phyloP scores from a whole-genome alignment of 2,113 vertebrate genomes.

The Nyctereutes procyonoides region DNA sequence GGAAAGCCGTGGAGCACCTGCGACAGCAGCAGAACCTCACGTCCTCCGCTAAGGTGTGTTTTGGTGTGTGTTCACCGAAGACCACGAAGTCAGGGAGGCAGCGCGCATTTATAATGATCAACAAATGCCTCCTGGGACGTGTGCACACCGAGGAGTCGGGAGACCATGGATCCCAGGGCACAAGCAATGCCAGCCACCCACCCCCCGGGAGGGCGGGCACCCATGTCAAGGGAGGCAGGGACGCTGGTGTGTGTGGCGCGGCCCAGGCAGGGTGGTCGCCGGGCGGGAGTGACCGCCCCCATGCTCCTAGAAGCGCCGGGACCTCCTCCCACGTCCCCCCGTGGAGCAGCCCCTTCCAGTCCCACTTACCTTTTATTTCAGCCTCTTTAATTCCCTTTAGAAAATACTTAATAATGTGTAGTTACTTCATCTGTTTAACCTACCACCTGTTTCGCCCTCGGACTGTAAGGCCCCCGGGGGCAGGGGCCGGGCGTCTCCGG shows the following conservation, averaged over 20 bases:
- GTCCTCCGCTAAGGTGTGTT: slow-evolving; percentile 10
- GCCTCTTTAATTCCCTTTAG: neutral
- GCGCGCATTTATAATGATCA: neutral
- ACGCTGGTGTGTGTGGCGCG: rapidly evolving
- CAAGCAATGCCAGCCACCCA: rapidly evolving
- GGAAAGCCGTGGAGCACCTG: rapidly evolving
- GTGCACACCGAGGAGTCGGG: neutral
- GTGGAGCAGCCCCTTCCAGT: neutral
- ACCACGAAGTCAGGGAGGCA: neutral
- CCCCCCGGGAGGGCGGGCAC: neutral
- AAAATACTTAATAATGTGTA: neutral
- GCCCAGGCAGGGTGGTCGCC: too few relatives aligned
- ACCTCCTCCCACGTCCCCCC: neutral
- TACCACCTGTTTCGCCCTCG: neutral
- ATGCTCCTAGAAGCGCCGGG: rapidly evolving
- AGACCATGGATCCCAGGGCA: neutral
- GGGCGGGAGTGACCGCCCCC: neutral
- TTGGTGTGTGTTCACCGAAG: slow-evolving; percentile 27
- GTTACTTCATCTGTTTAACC: neutral
- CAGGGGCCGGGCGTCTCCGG: rapidly evolving
- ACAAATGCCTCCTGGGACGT: neutral
- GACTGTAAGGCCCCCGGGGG: neutral
- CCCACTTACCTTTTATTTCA: neutral
- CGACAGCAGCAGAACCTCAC: neutral
- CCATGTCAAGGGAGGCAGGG: neutral